Evolutionary conservation across 2,113 vertebrate genomes (phyloP), one percentile per base, ranked within the genome.

Genomic region (Vimba vimba): DNA sequence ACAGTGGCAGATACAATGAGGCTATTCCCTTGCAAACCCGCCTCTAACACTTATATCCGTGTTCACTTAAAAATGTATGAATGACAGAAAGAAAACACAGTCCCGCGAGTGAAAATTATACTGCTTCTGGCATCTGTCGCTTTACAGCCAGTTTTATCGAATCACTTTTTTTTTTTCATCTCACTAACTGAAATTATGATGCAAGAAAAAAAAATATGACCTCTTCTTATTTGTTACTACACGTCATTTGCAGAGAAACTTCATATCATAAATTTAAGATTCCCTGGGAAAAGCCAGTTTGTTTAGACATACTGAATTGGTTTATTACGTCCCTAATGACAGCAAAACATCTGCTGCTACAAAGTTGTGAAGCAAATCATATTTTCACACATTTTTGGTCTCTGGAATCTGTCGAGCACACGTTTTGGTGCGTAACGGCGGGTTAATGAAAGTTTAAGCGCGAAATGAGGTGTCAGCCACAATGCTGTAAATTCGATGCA

Each of bases 1-100:
- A 91, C 75, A 91, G 89, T 87, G 17, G 27, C 79, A n/a, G 60
- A 59, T 12, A 15, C 66, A n/a, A 47, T 30, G 64, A 60, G 23
- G 30, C 76, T 17, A 60, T 68, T 79, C 68, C 57, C 62, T 30
- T 64, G 39, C 57, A 86, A 50, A 62, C 47, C 47, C 11, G 21
- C 68, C 50, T 77, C 59, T 17, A n/a, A 71, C 68, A 75, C 77
- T 17, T 62, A 69, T 27, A 59, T 45, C 39, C 71, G 45, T 59
- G 57, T 83, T 83, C 30, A 15, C 75, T 81, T 78, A 76, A 43
- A 83, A 85, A 79, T 86, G 21, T 59, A 79, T 33, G 33, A 86
- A 62, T 25, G 7, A 47, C 71, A 43, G 23, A 69, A 45, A 87
- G 52, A 85, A 87, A 82, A 76, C 78, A 62, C 59, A 7, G 47